A percentile compares a stretch with the other conserved stretches of the same genome.
Evolutionary conservation across 2,888 invertebrate species (phyloP).

Genomic region (Meteorus cinctellus): DNA sequence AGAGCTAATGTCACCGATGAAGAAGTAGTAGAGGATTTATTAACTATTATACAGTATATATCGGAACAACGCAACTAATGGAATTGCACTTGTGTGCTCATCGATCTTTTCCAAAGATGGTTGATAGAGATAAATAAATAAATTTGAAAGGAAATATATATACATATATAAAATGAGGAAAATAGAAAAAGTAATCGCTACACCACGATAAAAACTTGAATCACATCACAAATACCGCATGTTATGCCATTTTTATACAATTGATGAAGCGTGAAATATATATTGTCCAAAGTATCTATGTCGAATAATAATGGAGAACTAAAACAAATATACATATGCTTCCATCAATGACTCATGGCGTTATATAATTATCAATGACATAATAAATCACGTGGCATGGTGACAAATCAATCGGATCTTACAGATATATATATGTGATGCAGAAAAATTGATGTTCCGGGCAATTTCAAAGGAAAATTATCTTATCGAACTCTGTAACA

Average conservation of each 20-base stretch:
- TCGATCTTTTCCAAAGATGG: conserved; percentile 24
- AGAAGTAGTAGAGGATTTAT: conserved; percentile 13
- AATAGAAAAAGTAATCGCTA: conserved; percentile 3
- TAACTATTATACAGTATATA: conserved; percentile 41
- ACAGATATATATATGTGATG: conserved; percentile 32
- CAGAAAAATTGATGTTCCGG: conserved; percentile 53
- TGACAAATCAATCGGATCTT: conserved; percentile 2
- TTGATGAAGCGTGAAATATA: conserved; percentile 20
- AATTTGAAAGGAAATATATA: neutral
- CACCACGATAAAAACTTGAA: conserved; percentile 27
- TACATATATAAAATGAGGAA: conserved; percentile 13
- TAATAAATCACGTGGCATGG: neutral
- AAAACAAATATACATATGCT: conserved; percentile 1
- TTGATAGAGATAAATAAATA: conserved; percentile 19
- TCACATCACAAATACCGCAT: conserved; percentile 13
- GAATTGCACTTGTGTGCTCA: conserved; percentile 40
- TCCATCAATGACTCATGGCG: neutral
- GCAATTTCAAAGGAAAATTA: conserved; percentile 44
- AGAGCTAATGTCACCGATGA: neutral
- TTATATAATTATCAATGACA: neutral
- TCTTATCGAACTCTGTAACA: conserved; percentile 49
- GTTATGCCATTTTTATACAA: conserved; percentile 37
- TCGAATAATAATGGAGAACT: conserved; percentile 34
- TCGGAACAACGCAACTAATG: conserved; percentile 34
- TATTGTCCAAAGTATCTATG: conserved; percentile 10